phyloP scores from a whole-genome alignment of 1,140 invertebrate genomes.

The Lepidurus arcticus region DNA sequence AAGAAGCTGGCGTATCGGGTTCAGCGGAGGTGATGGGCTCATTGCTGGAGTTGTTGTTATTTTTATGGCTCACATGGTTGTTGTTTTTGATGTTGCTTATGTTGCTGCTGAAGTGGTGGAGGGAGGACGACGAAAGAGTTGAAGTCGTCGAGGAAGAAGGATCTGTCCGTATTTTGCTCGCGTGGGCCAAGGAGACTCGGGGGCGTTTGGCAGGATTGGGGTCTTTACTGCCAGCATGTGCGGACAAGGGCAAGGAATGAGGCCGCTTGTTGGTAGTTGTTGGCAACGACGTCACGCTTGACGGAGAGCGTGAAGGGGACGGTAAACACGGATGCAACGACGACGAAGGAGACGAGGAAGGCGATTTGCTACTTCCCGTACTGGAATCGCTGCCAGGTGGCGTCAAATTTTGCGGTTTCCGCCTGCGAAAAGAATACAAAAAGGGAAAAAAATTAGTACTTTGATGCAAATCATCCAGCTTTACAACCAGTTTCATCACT shows the following conservation, averaged over 20 bases:
- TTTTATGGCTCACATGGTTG: neutral
- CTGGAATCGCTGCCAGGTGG: conserved; percentile 66
- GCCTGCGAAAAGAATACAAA: conserved; percentile 48
- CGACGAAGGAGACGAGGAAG: conserved; percentile 56
- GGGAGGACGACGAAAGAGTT: neutral
- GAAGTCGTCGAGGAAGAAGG: conserved; percentile 8
- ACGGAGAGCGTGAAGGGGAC: conserved; percentile 40
- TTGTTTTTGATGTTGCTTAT: conserved; percentile 24
- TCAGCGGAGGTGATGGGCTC: conserved; percentile 35
- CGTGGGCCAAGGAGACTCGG: conserved; percentile 1
- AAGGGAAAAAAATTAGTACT: neutral
- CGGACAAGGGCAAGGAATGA: conserved; percentile 15
- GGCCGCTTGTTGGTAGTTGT: conserved; percentile 24
- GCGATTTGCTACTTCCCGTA: conserved; percentile 60
- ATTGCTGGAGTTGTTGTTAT: neutral
- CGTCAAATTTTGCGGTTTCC: conserved; percentile 80
- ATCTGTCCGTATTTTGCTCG: neutral
- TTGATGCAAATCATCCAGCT: neutral
- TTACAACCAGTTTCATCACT: too few relatives aligned
- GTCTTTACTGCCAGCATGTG: conserved; percentile 22
- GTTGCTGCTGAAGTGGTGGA: neutral
- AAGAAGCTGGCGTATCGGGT: conserved; percentile 39
- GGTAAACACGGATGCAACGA: conserved; percentile 41
- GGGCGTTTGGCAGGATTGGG: neutral
- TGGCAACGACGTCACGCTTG: conserved; percentile 26